Percentiles rank a stretch among this genome's conserved stretches.
Conservation (phyloP, 2,113 vertebrate species). For the Notiomystis cincta region DNA sequence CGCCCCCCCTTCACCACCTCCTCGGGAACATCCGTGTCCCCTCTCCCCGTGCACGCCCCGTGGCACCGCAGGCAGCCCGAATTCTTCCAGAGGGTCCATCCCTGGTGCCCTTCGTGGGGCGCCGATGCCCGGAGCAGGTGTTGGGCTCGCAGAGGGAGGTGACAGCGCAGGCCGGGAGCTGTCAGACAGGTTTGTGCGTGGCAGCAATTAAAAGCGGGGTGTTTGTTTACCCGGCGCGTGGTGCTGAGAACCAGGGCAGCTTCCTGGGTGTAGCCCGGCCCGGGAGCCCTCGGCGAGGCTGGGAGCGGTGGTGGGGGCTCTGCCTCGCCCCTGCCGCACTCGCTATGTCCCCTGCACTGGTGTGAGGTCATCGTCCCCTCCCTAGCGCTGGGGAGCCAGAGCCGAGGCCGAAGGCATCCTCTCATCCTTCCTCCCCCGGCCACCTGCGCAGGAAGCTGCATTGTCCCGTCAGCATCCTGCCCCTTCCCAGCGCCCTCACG, state of each 20-base stretch:
- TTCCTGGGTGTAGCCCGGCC: slow-evolving; percentile 49
- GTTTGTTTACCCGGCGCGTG: slow-evolving; percentile 52
- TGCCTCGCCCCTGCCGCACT: background rate
- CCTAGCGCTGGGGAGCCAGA: background rate
- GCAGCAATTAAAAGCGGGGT: slow-evolving; percentile 58
- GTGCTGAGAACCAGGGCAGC: slow-evolving; percentile 51
- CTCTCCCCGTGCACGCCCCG: accelerated
- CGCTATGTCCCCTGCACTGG: accelerated
- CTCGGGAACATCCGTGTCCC: background rate
- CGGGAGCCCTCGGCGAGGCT: background rate
- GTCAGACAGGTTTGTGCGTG: slow-evolving; percentile 61
- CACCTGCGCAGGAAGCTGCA: slow-evolving; percentile 63
- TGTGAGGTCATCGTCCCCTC: background rate
- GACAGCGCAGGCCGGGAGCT: slow-evolving; percentile 51
- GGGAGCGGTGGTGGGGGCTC: background rate
- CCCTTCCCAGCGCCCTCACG: background rate
- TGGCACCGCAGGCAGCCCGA: background rate
- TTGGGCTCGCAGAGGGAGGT: slow-evolving; percentile 8
- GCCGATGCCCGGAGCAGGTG: slow-evolving; percentile 10
- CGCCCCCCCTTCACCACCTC: background rate
- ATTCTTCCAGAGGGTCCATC: background rate
- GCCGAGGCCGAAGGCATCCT: background rate
- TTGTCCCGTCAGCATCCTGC: slow-evolving; percentile 24
- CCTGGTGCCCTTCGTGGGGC: background rate
- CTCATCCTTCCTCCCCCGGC: background rate